phyloP scores from a whole-genome alignment of 2,113 vertebrate species.

The Sinocyclocheilus rhinocerous region DNA sequence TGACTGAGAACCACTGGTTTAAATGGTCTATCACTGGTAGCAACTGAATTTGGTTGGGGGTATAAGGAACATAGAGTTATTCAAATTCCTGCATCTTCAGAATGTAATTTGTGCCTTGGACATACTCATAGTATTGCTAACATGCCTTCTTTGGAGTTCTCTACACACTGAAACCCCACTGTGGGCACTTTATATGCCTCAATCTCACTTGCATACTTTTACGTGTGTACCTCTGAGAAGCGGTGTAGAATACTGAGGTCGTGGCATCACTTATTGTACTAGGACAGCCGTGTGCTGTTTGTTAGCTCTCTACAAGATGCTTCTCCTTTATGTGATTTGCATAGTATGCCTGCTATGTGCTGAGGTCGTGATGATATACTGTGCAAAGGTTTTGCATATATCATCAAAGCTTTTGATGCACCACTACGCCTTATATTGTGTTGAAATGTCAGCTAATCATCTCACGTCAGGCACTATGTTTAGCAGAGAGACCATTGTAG shows the following conservation, averaged over 20 bases:
- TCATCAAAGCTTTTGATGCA: conserved; percentile 38
- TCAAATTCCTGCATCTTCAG: neutral
- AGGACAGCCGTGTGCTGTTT: conserved; percentile 65
- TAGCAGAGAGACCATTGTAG: conserved; percentile 42
- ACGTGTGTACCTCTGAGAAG: conserved; percentile 58
- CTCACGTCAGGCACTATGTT: conserved; percentile 39
- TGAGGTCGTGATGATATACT: conserved; percentile 45
- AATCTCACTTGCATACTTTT: conserved; percentile 65
- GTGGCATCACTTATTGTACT: conserved; percentile 35
- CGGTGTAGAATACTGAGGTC: conserved; percentile 57
- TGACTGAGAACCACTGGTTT: neutral
- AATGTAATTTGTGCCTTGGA: neutral
- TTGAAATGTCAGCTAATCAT: conserved; percentile 27
- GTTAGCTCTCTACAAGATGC: conserved; percentile 58
- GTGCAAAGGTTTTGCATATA: conserved; percentile 37
- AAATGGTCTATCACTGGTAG: neutral
- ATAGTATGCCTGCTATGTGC: conserved; percentile 68
- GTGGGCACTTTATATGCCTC: conserved; percentile 47
- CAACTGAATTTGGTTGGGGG: neutral
- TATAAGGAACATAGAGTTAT: neutral
- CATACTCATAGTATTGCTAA: conserved; percentile 33
- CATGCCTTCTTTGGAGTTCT: conserved; percentile 21
- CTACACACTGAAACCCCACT: neutral
- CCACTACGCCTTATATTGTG: conserved; percentile 24
- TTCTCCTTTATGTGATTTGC: conserved; percentile 70